Evolutionary conservation across 2,113 vertebrate species (phyloP).

Genomic region (Sula dactylatra): DNA sequence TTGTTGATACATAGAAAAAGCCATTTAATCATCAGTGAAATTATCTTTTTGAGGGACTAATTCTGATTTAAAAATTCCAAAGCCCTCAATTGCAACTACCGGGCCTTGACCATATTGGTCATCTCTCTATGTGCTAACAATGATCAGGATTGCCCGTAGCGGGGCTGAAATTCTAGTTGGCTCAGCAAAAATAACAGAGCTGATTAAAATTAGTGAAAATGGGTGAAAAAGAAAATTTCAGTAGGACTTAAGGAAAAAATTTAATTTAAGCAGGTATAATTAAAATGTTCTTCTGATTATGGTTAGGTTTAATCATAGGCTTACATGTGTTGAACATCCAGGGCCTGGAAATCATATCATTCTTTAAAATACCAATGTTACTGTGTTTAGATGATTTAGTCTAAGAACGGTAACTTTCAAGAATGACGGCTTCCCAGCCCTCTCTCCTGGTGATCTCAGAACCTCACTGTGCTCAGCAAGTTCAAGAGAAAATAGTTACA

Average conservation of each 20-base stretch:
- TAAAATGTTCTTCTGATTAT: not conserved
- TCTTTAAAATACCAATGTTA: not conserved
- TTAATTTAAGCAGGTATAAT: not conserved
- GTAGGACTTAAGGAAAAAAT: not conserved
- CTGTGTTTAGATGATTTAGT: not conserved
- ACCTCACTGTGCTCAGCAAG: not conserved
- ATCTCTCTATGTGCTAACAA: not conserved
- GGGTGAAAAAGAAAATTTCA: not conserved
- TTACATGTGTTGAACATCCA: not conserved
- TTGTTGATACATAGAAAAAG: not conserved
- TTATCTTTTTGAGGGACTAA: not conserved
- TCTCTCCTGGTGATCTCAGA: not conserved
- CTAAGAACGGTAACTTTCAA: not conserved
- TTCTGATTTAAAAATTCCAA: not conserved
- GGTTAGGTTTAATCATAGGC: not conserved
- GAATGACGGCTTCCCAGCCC: not conserved
- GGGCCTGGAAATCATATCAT: not conserved
- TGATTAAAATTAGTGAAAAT: not conserved
- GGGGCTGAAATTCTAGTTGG: not conserved
- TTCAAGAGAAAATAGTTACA: not conserved
- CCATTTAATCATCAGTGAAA: not conserved
- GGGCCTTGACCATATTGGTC: not conserved
- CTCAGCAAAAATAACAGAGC: not conserved
- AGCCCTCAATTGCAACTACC: not conserved
- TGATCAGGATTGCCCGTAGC: not conserved